Evolutionary conservation across 2,888 invertebrate genomes (phyloP), one percentile per base, ranked within the genome.

Genomic region (Drosophila subquinaria): DNA sequence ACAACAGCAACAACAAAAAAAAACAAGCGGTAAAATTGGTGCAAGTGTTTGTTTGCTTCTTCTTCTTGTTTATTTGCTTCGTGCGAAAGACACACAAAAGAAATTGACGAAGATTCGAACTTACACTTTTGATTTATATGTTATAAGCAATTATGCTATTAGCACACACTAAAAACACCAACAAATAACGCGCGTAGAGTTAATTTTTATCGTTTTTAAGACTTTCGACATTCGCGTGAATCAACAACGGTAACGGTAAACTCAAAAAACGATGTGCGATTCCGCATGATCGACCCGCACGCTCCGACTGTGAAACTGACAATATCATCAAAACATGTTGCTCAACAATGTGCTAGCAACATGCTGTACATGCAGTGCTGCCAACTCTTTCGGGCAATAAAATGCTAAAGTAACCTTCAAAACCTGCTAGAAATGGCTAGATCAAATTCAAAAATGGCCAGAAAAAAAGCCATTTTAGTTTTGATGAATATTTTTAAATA

Each of bases 241-340:
- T 64, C 51, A 64, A 64, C 68, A 64, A 64, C 68, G 68, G 67
- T 76, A 79, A 74, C 76, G 76, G 76, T 79, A 76, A 69, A 64
- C 63, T 78, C 79, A 40, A 78, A 48, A 52, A 50, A 35, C 38
- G 15, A 23, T 51, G 23, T 38, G 42, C 53, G 10, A 69, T 17
- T 51, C 50, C 69, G 69, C 69, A 53, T 23, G 11, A 69, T 75
- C 79, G 50, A 76, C 76, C 76, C 79, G 75, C 53, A 69, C 79
- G 47, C 75, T 69, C 47, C 76, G 60, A 74, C 75, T 69, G 57
- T 69, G 75, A 79, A 69, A 61, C 69, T 53, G 8, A 65, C 74
- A 79, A 76, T 76, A 76, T 69, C 59, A 48, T n/a, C 10, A 23
- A 47, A 4, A 17, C 57, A 69, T 76, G 76, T 76, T 79, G 69